These are phyloP conservation scores for Physeter macrocephalus DNA, from an alignment of 2,113 vertebrate species.

Conservation along the genomic window DNA sequence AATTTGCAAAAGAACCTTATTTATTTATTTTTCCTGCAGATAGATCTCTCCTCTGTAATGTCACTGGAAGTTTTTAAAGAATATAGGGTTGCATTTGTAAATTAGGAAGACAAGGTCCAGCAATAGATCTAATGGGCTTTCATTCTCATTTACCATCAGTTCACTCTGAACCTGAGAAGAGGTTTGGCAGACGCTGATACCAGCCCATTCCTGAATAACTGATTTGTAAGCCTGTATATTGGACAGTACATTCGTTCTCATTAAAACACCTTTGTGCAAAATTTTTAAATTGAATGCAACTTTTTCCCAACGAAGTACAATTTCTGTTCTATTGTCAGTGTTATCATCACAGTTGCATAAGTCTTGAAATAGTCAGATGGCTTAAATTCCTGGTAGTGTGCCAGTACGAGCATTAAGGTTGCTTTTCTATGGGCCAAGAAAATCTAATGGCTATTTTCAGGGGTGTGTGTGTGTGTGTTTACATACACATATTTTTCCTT, in stretches of 20 bases:
- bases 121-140: not conserved
- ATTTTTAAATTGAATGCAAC: not conserved
- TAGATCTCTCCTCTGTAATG: not conserved
- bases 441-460: not conserved
- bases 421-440: not conserved
- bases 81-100: not conserved
- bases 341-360: constrained; percentile 2
- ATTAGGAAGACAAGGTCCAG: not conserved
- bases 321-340: not conserved
- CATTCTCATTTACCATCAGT: not conserved
- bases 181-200: not conserved
- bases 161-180: not conserved
- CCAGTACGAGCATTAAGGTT: not conserved
- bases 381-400: not conserved
- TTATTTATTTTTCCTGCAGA: not conserved
- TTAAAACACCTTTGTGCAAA: constrained; percentile 15
- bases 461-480: not conserved
- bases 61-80: not conserved
- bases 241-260: not conserved
- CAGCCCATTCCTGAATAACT: not conserved
- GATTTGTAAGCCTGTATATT: not conserved
- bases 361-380: not conserved
- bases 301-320: not conserved
- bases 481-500: not conserved
- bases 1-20: not conserved